Conservation (phyloP, 2,797 vertebrate species). For the Luscinia megarhynchos region DNA sequence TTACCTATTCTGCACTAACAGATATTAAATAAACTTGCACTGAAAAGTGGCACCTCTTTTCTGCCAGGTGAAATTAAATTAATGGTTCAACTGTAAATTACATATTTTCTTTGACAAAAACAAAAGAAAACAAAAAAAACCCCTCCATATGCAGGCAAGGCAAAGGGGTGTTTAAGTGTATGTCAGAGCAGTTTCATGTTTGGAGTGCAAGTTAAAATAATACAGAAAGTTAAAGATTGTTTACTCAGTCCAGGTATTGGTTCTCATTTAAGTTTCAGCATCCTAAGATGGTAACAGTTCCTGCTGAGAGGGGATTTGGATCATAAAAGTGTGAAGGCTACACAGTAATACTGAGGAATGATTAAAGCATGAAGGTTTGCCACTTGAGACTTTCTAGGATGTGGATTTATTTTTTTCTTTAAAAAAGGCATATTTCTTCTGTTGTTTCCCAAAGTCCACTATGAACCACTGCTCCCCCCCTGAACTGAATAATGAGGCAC, state of each 20-base stretch:
- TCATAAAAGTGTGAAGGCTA: neutral
- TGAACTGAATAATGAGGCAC: neutral
- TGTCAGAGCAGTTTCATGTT: neutral
- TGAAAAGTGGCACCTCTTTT: neutral
- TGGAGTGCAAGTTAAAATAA: neutral
- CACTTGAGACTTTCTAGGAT: neutral
- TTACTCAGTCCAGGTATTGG: neutral
- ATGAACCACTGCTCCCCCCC: neutral
- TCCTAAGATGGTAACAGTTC: neutral
- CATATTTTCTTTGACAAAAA: neutral
- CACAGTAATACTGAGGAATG: neutral
- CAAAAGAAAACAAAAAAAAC: neutral
- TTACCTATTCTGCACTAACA: neutral
- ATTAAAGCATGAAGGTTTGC: neutral
- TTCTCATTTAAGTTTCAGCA: neutral
- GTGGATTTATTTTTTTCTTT: neutral
- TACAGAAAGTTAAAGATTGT: neutral
- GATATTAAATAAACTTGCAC: neutral
- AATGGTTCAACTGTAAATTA: neutral
- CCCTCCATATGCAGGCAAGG: neutral
- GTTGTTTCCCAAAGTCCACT: neutral
- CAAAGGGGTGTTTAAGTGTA: neutral
- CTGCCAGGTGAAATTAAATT: neutral
- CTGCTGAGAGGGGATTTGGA: neutral
- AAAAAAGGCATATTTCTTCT: neutral